These are phyloP conservation scores for Steinernema hermaphroditum DNA, from an alignment of 2,888 invertebrate genomes.

Conservation along the genomic window DNA sequence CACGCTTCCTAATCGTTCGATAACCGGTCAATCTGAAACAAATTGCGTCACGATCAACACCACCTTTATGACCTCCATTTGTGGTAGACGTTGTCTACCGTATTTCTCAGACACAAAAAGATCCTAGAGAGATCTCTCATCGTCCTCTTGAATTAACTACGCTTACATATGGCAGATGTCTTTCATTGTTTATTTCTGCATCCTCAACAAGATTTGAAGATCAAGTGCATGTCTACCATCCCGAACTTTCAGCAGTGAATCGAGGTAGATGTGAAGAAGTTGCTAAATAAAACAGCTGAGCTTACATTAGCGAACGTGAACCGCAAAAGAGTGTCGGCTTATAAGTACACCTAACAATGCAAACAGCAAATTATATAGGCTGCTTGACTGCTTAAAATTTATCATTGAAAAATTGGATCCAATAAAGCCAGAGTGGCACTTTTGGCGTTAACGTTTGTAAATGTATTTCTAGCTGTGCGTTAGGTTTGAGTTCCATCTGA, in stretches of 20 bases:
- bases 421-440: neutral
- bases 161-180: neutral
- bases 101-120: neutral
- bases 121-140: neutral
- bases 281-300: too few relatives aligned
- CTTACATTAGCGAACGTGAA: too few relatives aligned
- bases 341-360: neutral
- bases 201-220: neutral
- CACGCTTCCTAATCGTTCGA: neutral
- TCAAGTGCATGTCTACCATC: neutral
- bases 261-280: too few relatives aligned
- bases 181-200: neutral
- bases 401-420: neutral
- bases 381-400: neutral
- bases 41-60: neutral
- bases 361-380: neutral
- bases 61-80: neutral
- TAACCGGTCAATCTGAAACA: slow-evolving; percentile 10
- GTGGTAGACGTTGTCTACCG: neutral
- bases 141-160: neutral
- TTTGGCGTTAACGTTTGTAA: neutral
- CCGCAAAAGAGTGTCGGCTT: too few relatives aligned
- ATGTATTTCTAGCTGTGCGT: neutral
- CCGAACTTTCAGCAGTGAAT: too few relatives aligned
- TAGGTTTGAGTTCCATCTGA: neutral